Percentiles rank a stretch among this genome's conserved stretches.
Evolutionary conservation across 2,797 vertebrate species (phyloP).

Genomic region (Tapirus indicus): DNA sequence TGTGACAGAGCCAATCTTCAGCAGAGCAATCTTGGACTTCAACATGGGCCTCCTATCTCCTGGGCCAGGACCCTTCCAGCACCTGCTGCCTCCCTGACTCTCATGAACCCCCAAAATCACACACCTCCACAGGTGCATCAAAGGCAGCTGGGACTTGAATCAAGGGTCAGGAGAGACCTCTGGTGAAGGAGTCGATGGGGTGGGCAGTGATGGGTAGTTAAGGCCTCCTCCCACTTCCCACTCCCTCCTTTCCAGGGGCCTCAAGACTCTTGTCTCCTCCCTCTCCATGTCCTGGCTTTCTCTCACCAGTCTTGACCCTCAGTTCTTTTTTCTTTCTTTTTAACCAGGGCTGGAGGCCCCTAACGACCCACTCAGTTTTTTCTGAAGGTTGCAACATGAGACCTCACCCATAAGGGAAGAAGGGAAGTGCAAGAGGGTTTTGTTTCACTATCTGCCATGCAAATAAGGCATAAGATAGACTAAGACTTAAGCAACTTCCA

Average conservation of each 20-base stretch:
- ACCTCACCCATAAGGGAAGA: background rate
- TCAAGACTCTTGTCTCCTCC: background rate
- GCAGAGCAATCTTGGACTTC: background rate
- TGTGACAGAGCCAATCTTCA: background rate
- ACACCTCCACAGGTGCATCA: background rate
- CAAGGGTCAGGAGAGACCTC: background rate
- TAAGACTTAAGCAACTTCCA: background rate
- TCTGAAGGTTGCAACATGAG: background rate
- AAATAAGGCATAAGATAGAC: background rate
- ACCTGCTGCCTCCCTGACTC: background rate
- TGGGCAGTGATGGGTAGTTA: background rate
- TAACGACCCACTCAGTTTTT: background rate
- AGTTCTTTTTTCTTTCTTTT: background rate
- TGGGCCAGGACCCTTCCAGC: background rate
- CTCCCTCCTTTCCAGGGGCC: accelerated
- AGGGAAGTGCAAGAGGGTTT: background rate
- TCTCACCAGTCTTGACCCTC: background rate
- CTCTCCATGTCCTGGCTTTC: background rate
- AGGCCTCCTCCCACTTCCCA: background rate
- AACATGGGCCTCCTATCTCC: background rate
- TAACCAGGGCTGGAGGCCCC: background rate
- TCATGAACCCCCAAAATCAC: background rate
- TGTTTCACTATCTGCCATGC: background rate
- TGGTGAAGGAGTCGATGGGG: background rate
- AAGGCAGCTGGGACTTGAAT: background rate